Conservation (phyloP, 2,113 vertebrate species). For the Camelus bactrianus region DNA sequence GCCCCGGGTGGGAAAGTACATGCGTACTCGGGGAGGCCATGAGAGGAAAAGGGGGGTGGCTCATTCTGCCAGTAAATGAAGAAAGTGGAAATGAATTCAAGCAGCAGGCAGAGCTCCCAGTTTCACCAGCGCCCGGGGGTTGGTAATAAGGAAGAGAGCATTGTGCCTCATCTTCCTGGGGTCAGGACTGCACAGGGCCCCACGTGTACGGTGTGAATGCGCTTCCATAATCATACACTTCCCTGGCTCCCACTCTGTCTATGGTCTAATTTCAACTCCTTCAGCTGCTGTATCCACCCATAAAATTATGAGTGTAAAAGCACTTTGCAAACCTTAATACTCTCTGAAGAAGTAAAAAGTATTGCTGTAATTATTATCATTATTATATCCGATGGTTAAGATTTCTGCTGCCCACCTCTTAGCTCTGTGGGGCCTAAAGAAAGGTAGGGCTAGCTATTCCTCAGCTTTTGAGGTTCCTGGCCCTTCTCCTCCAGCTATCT, state of each 20-base stretch:
- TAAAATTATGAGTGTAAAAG: slow-evolving; percentile 41
- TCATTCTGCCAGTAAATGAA: not conserved
- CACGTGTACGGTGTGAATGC: fast-evolving
- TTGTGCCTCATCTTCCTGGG: not conserved
- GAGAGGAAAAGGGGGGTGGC: not conserved
- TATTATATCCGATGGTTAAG: not conserved
- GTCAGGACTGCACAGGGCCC: not conserved
- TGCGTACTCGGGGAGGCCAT: not conserved
- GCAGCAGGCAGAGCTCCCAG: not conserved
- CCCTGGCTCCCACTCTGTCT: not conserved
- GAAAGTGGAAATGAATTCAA: not conserved
- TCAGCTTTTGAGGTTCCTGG: not conserved
- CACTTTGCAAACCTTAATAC: slow-evolving; percentile 40
- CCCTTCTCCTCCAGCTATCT: not conserved
- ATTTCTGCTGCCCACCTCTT: slow-evolving; percentile 46
- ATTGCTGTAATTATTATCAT: not conserved
- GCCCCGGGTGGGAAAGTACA: not conserved
- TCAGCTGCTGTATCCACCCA: slow-evolving; percentile 26
- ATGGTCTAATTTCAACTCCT: slow-evolving; percentile 22
- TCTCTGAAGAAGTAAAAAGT: slow-evolving; percentile 21
- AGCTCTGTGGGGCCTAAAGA: not conserved
- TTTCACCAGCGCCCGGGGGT: not conserved
- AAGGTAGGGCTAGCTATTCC: not conserved
- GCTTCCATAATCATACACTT: not conserved
- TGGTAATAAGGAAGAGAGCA: not conserved